Base-by-base conservation (phyloP, 2,888 invertebrate species). In the Harpalus rubripes region DNA sequence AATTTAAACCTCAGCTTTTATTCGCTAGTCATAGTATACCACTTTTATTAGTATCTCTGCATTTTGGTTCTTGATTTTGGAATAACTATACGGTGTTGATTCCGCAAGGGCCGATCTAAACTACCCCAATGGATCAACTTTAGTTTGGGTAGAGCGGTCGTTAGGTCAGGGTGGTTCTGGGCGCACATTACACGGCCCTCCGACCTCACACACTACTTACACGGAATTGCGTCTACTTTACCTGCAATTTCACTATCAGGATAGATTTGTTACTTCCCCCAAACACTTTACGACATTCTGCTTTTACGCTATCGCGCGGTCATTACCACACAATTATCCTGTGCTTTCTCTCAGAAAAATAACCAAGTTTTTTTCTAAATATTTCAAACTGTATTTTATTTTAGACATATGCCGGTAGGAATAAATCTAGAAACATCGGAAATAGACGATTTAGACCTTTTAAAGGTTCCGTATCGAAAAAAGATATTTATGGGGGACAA, bases 241-340 rank as follows among this genome's bases (percentile, higher is more conserved):
- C 68, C 68, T 68, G 41, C 68, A 7, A 39, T 68, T 41, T 68
- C 68, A 68, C 68, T 68, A 68, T 32, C 68, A n/a, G 68, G 8
- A 68, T 68, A 32, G 68, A 68, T 68, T 68, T 68, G 68, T 68
- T 68, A 68, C 68, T 32, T 68, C 68, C 41, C 68, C 41, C 44
- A 52, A 32, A 52, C 44, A 52, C 44, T 52, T 52, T 52, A 52
- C 44, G 44, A 52, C 44, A 32, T 52, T 52, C 10, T 52, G 44
- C 12, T 52, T 8, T 52, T 52, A 52, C 44, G 44, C 44, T 52
- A 52, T 52, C 44, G 44, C 44, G 12, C 44, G 44, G 44, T 52
- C 44, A 52, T 52, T 52, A 52, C 44, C 44, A 52, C 44, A 52
- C 44, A 52, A 52, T 52, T 52, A 52, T 52, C 44, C 44, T 52